These are phyloP conservation scores for Eulacestoma nigropectus DNA, from an alignment of 2,113 vertebrate genomes.

Conservation along the genomic window DNA sequence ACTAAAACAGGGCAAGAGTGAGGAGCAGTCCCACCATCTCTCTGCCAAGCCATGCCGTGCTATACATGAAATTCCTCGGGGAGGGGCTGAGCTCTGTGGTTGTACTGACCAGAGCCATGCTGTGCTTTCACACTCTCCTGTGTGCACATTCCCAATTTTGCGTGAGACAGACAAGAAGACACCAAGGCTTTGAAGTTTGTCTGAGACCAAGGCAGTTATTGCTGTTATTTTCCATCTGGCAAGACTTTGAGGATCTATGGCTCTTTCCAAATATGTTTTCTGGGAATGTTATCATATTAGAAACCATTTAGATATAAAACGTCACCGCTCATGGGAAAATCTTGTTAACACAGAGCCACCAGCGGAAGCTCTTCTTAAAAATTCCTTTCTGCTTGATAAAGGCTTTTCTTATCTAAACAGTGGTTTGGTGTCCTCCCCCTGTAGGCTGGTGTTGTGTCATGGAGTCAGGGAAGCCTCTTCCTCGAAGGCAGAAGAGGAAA, in stretches of 20 bases:
- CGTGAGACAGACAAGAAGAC: background rate
- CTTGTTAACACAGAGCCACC: conserved; percentile 40
- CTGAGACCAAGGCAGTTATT: background rate
- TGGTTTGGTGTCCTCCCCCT: background rate
- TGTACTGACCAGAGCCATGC: background rate
- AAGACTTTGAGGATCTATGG: background rate
- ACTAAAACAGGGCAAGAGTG: background rate
- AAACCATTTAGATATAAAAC: background rate
- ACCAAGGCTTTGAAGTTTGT: conserved; percentile 26
- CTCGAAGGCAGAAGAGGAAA: background rate
- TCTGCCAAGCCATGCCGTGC: background rate
- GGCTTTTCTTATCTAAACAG: conserved; percentile 50
- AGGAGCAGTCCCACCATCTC: background rate
- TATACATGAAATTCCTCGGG: background rate
- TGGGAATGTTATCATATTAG: conserved; percentile 17
- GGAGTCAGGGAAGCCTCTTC: background rate
- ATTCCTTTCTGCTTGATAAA: conserved; percentile 56
- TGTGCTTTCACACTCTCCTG: background rate
- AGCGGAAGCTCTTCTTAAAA: background rate
- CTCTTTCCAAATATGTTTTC: background rate
- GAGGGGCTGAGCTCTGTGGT: background rate
- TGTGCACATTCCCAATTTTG: background rate
- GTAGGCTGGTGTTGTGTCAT: background rate
- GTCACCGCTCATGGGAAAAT: background rate
- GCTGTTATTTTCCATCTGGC: conserved; percentile 32